Conservation (phyloP, 2,888 invertebrate species). For the Sabatieria punctata region DNA sequence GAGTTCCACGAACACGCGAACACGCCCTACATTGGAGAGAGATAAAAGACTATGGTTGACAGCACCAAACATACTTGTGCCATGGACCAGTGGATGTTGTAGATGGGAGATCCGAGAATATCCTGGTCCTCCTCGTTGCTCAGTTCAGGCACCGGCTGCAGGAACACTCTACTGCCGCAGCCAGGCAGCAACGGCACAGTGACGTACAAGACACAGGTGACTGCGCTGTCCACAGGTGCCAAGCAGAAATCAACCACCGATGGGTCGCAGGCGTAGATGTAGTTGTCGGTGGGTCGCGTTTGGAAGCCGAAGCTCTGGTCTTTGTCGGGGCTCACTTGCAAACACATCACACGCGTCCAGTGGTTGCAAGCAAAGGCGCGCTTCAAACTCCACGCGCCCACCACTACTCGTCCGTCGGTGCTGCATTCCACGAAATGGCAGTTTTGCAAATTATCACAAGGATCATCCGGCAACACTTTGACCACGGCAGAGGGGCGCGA, state of each 20-base stretch:
- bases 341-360: conserved; percentile 6
- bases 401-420: conserved; percentile 14
- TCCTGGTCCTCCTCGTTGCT: conserved; percentile 1
- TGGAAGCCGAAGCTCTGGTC: background rate
- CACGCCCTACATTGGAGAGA: conserved; percentile 13
- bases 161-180: conserved; percentile 5
- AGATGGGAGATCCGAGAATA: conserved; percentile 15
- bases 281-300: conserved; percentile 9
- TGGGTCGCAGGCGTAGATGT: conserved; percentile 9
- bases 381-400: conserved; percentile 13
- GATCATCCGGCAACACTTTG: conserved; percentile 3
- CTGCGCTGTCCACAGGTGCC: conserved; percentile 17
- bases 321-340: background rate
- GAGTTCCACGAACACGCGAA: conserved; percentile 33
- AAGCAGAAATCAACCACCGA: conserved; percentile 9
- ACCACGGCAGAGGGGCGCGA: no score
- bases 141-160: conserved; percentile 12
- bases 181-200: conserved; percentile 8
- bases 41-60: background rate
- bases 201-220: conserved; percentile 21
- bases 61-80: background rate
- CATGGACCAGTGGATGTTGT: conserved; percentile 14
- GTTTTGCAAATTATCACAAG: conserved; percentile 8
- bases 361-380: background rate
- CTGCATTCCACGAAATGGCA: conserved; percentile 19